Evolutionary conservation across 2,797 vertebrate species (phyloP).

Genomic region (Molossus molossus): DNA sequence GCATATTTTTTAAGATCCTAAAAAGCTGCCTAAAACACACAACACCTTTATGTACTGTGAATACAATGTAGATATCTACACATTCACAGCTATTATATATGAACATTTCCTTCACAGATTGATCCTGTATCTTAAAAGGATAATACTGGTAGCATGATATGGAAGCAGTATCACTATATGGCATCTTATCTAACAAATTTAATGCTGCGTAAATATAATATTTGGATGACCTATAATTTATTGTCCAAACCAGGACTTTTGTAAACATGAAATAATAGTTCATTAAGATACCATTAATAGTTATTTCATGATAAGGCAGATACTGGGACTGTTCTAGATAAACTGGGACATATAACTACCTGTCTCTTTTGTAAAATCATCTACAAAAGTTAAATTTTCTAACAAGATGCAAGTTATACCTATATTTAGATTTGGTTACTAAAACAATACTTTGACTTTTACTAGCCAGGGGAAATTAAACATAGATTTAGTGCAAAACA

Average conservation of each 20-base stretch:
- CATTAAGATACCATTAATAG: not conserved
- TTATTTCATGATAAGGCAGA: not conserved
- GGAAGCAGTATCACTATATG: not conserved
- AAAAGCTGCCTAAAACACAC: not conserved
- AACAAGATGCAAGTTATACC: constrained; percentile 22
- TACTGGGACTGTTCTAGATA: not conserved
- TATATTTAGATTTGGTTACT: constrained; percentile 18
- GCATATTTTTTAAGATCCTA: constrained; percentile 4
- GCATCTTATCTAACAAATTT: constrained; percentile 16
- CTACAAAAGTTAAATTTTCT: constrained; percentile 4
- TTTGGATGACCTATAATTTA: not conserved
- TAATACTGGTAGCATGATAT: not conserved
- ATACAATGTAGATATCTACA: not conserved
- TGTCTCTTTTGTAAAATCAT: constrained; percentile 24
- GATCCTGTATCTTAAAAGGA: constrained; percentile 29
- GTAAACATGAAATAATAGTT: constrained; percentile 3
- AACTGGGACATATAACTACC: not conserved
- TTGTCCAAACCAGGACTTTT: not conserved
- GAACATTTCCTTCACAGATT: not conserved
- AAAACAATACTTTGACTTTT: constrained; percentile 8
- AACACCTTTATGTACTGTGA: not conserved
- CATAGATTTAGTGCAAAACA: not conserved
- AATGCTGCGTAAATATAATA: not conserved
- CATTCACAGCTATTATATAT: not conserved
- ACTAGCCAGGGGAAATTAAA: not conserved